Base-by-base conservation (phyloP, 2,888 invertebrate genomes). In the Phalera bucephala region DNA sequence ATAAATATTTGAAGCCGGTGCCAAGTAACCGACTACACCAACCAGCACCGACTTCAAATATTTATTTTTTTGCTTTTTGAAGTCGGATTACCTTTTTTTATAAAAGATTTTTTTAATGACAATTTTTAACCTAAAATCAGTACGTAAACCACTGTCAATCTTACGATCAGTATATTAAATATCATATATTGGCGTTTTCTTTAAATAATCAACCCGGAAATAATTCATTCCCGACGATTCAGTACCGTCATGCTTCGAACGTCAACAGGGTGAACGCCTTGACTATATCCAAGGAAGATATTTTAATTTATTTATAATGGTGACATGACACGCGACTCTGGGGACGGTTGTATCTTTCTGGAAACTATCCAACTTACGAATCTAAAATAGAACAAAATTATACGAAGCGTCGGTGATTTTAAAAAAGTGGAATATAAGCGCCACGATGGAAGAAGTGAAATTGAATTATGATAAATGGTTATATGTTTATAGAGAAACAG, bases 301-400 rank as follows among this genome's bases (percentile, higher is more conserved):
- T n/a, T n/a, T n/a, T 52, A 55, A 45, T 59, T 40, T 59, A 62
- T 62, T 57, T 52, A 64, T 61, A 61, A 51, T 49, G 33, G 45
- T 36, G 48, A 50, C 47, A 45, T 52, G 63, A 64, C 63, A 64
- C 52, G 52, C 49, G 56, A 52, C 54, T 57, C 27, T 45, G 44
- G 34, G 43, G 46, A 36, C 9, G 45, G 33, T 5, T 52, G 53
- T 56, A 41, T 37, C 47, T 31, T 53, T 47, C 54, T 63, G 63
- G 63, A 65, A 47, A 37, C 26, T 33, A 36, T 62, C 65, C 63
- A 64, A 63, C 40, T 43, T 44, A 30, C 45, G 36, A 27, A 43
- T 33, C 35, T 42, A 31, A 57, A 58, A 58, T 58, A 61, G 47
- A 61, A 32, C 30, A 31, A 41, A 47, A 36, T 36, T 28, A 40